phyloP scores from a whole-genome alignment of 1,140 invertebrate genomes.

The Meloidogyne hapla region DNA sequence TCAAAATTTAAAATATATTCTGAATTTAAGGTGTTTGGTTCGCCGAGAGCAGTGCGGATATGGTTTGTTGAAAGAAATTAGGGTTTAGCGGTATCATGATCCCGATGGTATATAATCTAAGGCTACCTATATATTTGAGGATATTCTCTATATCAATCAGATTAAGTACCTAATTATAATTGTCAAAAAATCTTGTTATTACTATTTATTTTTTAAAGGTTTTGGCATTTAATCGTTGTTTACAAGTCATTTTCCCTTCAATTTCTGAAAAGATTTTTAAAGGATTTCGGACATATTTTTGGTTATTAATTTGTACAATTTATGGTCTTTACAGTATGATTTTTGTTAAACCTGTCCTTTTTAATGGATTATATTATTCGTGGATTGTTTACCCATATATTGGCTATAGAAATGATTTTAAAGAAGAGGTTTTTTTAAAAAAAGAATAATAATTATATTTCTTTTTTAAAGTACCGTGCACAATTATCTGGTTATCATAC shows the following conservation, averaged over 20 bases:
- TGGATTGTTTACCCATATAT: slow-evolving; percentile 35
- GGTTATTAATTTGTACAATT: not conserved
- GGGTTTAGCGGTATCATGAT: too few relatives aligned
- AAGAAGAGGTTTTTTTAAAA: too few relatives aligned
- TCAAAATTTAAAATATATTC: not conserved
- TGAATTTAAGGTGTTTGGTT: slow-evolving; percentile 12
- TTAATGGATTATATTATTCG: slow-evolving; percentile 24
- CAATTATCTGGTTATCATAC: too few relatives aligned
- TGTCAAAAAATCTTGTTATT: too few relatives aligned
- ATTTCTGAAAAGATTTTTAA: slow-evolving; percentile 17
- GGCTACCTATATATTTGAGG: too few relatives aligned
- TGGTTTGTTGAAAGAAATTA: too few relatives aligned
- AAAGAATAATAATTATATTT: too few relatives aligned
- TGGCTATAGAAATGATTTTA: slow-evolving; percentile 13
- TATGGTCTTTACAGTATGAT: slow-evolving; percentile 13
- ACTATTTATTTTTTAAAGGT: not conserved
- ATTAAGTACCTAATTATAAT: too few relatives aligned
- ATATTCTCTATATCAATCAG: too few relatives aligned
- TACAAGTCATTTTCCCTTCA: not conserved
- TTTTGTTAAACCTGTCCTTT: slow-evolving; percentile 24
- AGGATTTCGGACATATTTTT: slow-evolving; percentile 10
- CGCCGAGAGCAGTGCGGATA: slow-evolving; percentile 11
- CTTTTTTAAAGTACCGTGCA: too few relatives aligned
- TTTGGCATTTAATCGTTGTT: slow-evolving; percentile 9
- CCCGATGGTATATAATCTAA: too few relatives aligned